These are phyloP conservation scores for Simalia tracyae DNA, from an alignment of 2,797 vertebrate species.

Conservation along the genomic window DNA sequence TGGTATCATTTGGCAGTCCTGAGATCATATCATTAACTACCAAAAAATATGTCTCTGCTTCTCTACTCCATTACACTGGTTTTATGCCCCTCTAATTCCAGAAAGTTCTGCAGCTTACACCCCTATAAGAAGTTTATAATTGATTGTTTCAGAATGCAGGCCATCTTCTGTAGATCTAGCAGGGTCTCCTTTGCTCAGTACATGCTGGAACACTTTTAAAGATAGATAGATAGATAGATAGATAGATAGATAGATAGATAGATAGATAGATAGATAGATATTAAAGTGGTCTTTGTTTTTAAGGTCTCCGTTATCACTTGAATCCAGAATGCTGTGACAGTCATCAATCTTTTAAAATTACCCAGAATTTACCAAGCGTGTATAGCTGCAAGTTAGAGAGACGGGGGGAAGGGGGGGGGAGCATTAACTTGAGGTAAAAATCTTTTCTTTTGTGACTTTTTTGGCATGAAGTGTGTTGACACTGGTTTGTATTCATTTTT, in stretches of 20 bases:
- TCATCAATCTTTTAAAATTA: neutral
- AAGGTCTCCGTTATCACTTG: neutral
- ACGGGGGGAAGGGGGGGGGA: slow-evolving; percentile 12
- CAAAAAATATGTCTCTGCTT: slow-evolving; percentile 2
- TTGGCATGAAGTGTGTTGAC: slow-evolving; percentile 46
- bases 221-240: no score
- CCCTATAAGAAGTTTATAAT: slow-evolving; percentile 29
- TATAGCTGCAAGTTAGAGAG: neutral
- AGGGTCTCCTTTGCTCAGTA: neutral
- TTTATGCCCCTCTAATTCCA: neutral
- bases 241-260: no score
- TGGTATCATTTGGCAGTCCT: slow-evolving; percentile 2
- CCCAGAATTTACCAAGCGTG: slow-evolving; percentile 14
- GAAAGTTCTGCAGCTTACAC: slow-evolving; percentile 9
- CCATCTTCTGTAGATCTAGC: slow-evolving; percentile 5
- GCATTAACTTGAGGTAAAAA: slow-evolving; percentile 27
- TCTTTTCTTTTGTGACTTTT: slow-evolving; percentile 48
- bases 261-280: neutral
- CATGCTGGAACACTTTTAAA: neutral
- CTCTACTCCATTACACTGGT: neutral
- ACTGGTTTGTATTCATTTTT: slow-evolving; percentile 47
- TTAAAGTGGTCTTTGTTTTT: neutral
- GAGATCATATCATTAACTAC: neutral
- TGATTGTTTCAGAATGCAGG: neutral
- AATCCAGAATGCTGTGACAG: slow-evolving; percentile 4